These are phyloP conservation scores for Linnaemya tessellans DNA, from an alignment of 2,888 invertebrate genomes.

Conservation along the genomic window DNA sequence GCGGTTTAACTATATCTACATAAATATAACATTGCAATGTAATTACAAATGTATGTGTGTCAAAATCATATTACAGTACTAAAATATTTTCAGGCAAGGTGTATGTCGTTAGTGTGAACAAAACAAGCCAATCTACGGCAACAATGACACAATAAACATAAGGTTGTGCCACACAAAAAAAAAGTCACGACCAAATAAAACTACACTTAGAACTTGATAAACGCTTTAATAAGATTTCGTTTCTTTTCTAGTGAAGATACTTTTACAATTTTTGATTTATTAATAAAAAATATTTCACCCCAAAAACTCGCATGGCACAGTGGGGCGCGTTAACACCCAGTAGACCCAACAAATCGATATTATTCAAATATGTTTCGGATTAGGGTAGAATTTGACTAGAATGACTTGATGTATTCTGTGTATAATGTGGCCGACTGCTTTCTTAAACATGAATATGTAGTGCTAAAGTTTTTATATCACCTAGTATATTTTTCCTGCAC, in stretches of 20 bases:
- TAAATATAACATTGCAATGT: background rate
- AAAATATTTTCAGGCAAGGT: slow-evolving; percentile 19
- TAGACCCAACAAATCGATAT: too few relatives aligned
- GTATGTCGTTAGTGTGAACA: background rate
- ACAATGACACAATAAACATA: slow-evolving; percentile 23
- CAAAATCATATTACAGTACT: background rate
- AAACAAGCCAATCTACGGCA: slow-evolving; percentile 44
- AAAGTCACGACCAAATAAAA: background rate
- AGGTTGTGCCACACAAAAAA: slow-evolving; percentile 22
- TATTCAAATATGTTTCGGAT: too few relatives aligned
- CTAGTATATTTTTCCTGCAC: slow-evolving; percentile 22
- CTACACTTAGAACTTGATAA: background rate
- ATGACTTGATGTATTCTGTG: background rate
- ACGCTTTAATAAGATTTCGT: background rate
- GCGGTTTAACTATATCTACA: background rate
- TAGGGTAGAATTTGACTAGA: background rate
- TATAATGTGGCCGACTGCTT: background rate
- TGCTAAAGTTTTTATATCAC: background rate
- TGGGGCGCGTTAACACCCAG: background rate
- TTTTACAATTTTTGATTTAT: too few relatives aligned
- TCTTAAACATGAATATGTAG: slow-evolving; percentile 7
- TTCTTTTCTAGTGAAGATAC: too few relatives aligned
- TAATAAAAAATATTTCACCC: too few relatives aligned
- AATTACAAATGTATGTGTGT: background rate
- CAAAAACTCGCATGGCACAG: too few relatives aligned